A percentile compares a stretch with the other conserved stretches of the same genome.
phyloP scores from a whole-genome alignment of 2,113 vertebrate species.

The Morone chrysops region DNA sequence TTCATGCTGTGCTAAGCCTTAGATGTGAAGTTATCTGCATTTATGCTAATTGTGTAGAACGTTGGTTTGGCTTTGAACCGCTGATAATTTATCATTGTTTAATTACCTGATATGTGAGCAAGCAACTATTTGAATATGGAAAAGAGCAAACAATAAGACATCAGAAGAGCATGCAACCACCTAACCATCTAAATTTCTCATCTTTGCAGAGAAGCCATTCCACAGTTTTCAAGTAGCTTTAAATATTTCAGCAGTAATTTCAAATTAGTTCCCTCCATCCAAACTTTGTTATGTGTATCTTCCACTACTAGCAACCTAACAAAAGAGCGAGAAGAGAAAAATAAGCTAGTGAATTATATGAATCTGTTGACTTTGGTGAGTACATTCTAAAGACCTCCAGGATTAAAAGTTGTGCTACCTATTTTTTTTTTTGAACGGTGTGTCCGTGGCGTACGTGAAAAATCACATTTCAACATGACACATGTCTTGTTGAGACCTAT shows the following conservation, averaged over 20 bases:
- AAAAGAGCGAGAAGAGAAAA: background rate
- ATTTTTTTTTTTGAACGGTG: no score
- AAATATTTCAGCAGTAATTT: background rate
- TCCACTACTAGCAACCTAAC: background rate
- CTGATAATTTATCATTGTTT: background rate
- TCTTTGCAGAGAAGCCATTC: no score
- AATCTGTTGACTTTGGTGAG: no score
- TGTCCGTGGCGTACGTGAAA: no score
- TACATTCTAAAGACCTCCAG: no score
- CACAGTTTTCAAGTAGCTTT: background rate
- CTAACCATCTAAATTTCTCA: no score
- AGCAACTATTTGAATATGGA: background rate
- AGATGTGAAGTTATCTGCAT: background rate
- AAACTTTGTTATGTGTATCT: background rate
- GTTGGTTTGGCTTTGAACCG: background rate
- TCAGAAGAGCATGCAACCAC: background rate
- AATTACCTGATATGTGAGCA: background rate
- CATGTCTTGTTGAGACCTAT: no score
- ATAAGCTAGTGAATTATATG: no score
- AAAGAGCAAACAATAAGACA: background rate
- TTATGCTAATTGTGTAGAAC: conserved; percentile 6
- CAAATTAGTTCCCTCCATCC: background rate
- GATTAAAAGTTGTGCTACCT: no score
- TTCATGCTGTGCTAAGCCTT: conserved; percentile 9
- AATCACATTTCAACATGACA: no score